These are phyloP conservation scores for Clarias platycephalus DNA, from an alignment of 2,797 vertebrate genomes.

Conservation along the genomic window DNA sequence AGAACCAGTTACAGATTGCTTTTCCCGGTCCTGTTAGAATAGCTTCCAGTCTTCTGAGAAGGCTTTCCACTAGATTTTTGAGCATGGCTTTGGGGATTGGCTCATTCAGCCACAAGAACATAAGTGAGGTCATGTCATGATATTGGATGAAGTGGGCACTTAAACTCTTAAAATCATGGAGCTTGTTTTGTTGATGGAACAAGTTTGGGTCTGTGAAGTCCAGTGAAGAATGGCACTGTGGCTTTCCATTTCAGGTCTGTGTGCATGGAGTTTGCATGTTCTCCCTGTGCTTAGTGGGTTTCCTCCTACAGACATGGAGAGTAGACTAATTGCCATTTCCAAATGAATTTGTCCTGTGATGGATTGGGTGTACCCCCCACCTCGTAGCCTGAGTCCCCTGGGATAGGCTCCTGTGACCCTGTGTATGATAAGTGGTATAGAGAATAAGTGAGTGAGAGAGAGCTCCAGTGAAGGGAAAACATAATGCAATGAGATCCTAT, in stretches of 20 bases:
- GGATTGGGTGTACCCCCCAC: too few species aligned
- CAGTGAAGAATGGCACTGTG: not conserved
- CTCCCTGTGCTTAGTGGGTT: too few species aligned
- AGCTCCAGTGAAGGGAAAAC: not conserved
- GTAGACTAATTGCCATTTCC: too few species aligned
- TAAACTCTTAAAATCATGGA: not conserved
- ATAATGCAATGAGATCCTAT: not conserved
- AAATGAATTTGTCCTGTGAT: too few species aligned
- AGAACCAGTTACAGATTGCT: not conserved
- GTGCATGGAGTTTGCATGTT: too few species aligned
- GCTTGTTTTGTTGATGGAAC: not conserved
- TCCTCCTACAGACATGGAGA: too few species aligned
- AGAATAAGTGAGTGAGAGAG: too few species aligned
- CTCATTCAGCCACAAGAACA: not conserved
- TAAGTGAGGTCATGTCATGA: not conserved
- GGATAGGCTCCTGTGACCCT: too few species aligned
- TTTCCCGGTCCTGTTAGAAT: not conserved
- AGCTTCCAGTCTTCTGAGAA: not conserved
- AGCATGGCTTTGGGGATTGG: not conserved
- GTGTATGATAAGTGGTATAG: too few species aligned
- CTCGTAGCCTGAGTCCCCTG: too few species aligned
- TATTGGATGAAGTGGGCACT: not conserved
- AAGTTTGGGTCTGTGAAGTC: not conserved
- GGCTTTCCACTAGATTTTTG: not conserved
- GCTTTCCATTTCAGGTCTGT: too few species aligned